Percentiles rank a stretch among this genome's conserved stretches.
Conservation (phyloP, 2,888 invertebrate species). For the Acrocera orbiculus region DNA sequence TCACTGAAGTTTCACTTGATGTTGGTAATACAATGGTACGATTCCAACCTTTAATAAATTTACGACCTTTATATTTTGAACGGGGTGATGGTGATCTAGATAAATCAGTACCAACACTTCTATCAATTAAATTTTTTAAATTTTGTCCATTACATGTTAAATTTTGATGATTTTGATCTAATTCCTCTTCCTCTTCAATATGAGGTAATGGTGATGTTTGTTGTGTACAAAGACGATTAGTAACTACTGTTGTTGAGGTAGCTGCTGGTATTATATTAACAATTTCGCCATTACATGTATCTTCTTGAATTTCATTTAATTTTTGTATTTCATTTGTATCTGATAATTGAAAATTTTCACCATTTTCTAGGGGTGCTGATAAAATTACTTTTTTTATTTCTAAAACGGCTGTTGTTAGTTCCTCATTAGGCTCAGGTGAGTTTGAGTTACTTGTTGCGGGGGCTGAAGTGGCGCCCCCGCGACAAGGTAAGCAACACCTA, state of each 20-base stretch:
- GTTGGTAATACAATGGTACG: slow-evolving; percentile 25
- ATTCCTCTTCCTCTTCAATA: slow-evolving; percentile 66
- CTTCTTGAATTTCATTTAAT: too few relatives aligned
- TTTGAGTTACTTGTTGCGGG: slow-evolving; percentile 37
- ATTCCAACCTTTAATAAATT: slow-evolving; percentile 28
- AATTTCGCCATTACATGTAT: slow-evolving; percentile 18
- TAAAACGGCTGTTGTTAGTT: too few relatives aligned
- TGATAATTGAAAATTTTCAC: too few relatives aligned
- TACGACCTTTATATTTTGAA: slow-evolving; percentile 28
- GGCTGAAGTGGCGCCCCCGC: slow-evolving; percentile 56
- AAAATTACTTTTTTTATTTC: slow-evolving; percentile 12
- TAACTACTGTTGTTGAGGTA: slow-evolving; percentile 7
- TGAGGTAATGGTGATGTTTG: slow-evolving; percentile 62
- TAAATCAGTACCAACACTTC: slow-evolving; percentile 13
- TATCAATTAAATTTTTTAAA: slow-evolving; percentile 12
- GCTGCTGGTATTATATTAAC: slow-evolving; percentile 7
- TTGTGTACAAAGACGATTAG: slow-evolving; percentile 32
- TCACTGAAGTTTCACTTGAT: slow-evolving; percentile 25
- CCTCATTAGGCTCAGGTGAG: slow-evolving; percentile 23
- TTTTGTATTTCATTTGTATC: too few relatives aligned
- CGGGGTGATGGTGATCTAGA: slow-evolving; percentile 28
- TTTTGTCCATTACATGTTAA: slow-evolving; percentile 17
- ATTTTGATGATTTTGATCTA: slow-evolving; percentile 33
- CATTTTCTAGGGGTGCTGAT: slow-evolving; percentile 12
- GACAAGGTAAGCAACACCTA: slow-evolving; percentile 71